Conservation (phyloP, 2,797 vertebrate species). For the Enteromius treurensis region DNA sequence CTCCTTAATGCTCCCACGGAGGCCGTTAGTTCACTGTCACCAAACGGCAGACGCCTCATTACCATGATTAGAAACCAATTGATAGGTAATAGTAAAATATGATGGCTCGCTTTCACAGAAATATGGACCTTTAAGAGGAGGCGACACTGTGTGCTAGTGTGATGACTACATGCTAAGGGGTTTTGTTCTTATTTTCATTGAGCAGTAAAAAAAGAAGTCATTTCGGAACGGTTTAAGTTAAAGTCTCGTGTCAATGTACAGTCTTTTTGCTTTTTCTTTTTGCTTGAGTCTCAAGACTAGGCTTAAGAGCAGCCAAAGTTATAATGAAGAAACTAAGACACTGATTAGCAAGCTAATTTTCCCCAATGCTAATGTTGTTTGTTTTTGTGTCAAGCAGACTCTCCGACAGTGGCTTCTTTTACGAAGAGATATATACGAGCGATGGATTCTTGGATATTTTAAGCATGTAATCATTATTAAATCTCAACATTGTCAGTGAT, state of each 20-base stretch:
- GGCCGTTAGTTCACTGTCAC: conserved; percentile 85
- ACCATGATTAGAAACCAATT: conserved; percentile 88
- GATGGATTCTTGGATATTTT: conserved; percentile 72
- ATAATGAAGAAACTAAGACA: conserved; percentile 54
- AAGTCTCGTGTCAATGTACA: conserved; percentile 43
- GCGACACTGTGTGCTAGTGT: conserved; percentile 16
- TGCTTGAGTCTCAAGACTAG: conserved; percentile 21
- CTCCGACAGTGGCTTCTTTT: conserved; percentile 58
- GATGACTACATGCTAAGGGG: conserved; percentile 12
- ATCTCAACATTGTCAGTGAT: conserved; percentile 75
- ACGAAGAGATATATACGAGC: conserved; percentile 63
- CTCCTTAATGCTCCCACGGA: conserved; percentile 86
- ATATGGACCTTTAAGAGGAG: conserved; percentile 75
- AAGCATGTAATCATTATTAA: conserved; percentile 70
- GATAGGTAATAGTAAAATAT: conserved; percentile 89
- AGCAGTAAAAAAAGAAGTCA: not conserved
- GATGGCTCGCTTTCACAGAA: conserved; percentile 78
- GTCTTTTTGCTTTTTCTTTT: conserved; percentile 13
- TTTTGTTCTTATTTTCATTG: conserved; percentile 23
- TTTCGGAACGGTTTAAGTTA: conserved; percentile 11
- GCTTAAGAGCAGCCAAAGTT: conserved; percentile 50
- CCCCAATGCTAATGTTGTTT: conserved; percentile 49
- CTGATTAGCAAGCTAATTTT: conserved; percentile 56
- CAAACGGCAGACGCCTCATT: conserved; percentile 84
- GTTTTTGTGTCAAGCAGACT: conserved; percentile 49